Percentiles rank a stretch among this genome's conserved stretches.
These are phyloP conservation scores for Pteromalus puparum DNA, from an alignment of 1,140 invertebrate genomes.

Conservation along the genomic window DNA sequence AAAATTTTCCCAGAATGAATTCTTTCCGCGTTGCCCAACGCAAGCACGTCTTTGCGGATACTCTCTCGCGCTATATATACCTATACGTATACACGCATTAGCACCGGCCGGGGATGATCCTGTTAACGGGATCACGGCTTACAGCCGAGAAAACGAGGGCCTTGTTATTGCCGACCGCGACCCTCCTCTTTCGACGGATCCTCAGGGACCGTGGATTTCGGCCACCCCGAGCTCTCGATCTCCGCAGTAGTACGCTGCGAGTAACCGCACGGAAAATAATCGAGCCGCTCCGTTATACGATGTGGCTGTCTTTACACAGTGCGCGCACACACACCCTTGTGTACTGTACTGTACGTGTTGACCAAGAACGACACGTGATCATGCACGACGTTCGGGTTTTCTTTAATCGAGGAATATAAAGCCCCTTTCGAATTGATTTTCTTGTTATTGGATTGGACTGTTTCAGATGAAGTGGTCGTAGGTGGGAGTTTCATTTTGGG, in stretches of 20 bases:
- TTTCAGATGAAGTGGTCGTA: too few relatives aligned
- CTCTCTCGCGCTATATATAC: background rate
- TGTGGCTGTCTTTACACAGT: background rate
- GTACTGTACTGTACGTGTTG: background rate
- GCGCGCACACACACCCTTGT: background rate
- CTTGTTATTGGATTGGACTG: background rate
- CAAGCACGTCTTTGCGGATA: background rate
- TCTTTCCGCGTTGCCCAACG: constrained; percentile 7
- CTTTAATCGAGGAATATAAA: background rate
- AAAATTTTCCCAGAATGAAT: constrained; percentile 25
- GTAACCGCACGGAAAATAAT: background rate
- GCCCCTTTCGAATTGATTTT: background rate
- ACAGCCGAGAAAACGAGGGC: constrained; percentile 40
- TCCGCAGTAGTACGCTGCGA: background rate
- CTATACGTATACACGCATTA: background rate
- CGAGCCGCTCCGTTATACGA: background rate
- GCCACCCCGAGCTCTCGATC: background rate
- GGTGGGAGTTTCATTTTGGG: too few relatives aligned
- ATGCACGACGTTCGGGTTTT: background rate
- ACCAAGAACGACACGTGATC: constrained; percentile 2
- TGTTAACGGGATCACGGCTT: constrained; percentile 57
- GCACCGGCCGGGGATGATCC: constrained; percentile 46
- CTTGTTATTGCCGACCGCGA: constrained; percentile 52
- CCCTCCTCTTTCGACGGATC: constrained; percentile 35
- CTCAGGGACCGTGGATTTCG: constrained; percentile 46